Percentiles rank a stretch among this genome's conserved stretches.
phyloP scores from a whole-genome alignment of 2,888 invertebrate species.

The Barypeithes pellucidus region DNA sequence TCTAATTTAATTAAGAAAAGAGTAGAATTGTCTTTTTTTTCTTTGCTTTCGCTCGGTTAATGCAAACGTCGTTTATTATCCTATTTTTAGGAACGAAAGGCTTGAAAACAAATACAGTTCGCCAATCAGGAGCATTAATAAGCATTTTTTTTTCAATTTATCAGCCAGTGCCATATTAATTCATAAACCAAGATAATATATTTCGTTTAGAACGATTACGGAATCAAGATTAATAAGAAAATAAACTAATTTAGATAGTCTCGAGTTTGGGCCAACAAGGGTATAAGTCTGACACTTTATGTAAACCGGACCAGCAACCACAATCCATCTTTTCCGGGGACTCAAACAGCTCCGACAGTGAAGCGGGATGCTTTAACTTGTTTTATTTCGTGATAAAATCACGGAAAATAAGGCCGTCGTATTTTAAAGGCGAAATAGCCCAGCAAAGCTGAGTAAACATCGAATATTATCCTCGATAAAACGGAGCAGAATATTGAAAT shows the following conservation, averaged over 20 bases:
- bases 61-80: too few relatives aligned
- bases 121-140: too few relatives aligned
- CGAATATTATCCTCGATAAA: background rate
- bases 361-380: conserved; percentile 27
- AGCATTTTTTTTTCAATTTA: too few relatives aligned
- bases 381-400: conserved; percentile 23
- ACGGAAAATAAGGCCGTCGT: conserved; percentile 13
- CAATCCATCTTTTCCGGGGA: conserved; percentile 26
- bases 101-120: too few relatives aligned
- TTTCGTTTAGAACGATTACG: background rate
- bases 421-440: conserved; percentile 16
- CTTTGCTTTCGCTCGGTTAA: background rate
- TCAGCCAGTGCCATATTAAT: too few relatives aligned
- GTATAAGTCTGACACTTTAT: conserved; percentile 25
- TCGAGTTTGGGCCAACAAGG: conserved; percentile 15
- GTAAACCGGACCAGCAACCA: conserved; percentile 21
- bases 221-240: conserved; percentile 24
- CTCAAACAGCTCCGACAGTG: conserved; percentile 28
- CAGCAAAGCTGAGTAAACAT: background rate
- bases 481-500: too few relatives aligned
- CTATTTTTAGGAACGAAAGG: too few relatives aligned
- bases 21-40: background rate
- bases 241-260: conserved; percentile 17
- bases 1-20: conserved; percentile 19
- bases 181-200: background rate